Conservation (phyloP, 2,113 vertebrate species). For the Arvicanthis niloticus region DNA sequence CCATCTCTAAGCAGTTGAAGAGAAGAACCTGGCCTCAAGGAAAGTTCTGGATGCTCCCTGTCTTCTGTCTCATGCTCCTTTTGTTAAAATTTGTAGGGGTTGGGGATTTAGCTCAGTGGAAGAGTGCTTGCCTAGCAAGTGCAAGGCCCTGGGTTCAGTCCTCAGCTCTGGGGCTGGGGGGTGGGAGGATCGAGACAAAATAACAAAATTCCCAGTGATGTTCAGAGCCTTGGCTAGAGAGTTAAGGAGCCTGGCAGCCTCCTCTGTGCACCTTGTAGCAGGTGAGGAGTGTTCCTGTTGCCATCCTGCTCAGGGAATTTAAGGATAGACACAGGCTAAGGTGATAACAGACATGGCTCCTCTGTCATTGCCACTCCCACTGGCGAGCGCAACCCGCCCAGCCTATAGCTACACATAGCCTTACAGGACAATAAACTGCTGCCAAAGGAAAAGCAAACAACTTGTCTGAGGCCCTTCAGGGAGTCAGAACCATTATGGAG, state of each 20-base stretch:
- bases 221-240: neutral
- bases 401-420: neutral
- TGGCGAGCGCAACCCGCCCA: neutral
- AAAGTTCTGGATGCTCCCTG: constrained; percentile 16
- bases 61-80: neutral
- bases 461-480: neutral
- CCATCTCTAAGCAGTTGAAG: neutral
- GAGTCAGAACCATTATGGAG: neutral
- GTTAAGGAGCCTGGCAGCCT: neutral
- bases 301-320: neutral
- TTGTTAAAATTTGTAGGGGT: neutral
- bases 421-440: neutral
- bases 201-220: neutral
- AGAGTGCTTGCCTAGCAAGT: no score
- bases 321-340: neutral
- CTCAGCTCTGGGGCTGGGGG: no score
- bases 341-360: fast-evolving
- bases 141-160: no score
- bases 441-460: neutral
- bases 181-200: no score
- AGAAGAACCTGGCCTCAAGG: neutral
- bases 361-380: fast-evolving
- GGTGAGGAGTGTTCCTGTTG: neutral
- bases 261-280: neutral
- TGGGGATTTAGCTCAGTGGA: no score